Percentiles rank a stretch among this genome's conserved stretches.
phyloP scores from a whole-genome alignment of 1,140 invertebrate species.

The Caenorhabditis tropicalis region DNA sequence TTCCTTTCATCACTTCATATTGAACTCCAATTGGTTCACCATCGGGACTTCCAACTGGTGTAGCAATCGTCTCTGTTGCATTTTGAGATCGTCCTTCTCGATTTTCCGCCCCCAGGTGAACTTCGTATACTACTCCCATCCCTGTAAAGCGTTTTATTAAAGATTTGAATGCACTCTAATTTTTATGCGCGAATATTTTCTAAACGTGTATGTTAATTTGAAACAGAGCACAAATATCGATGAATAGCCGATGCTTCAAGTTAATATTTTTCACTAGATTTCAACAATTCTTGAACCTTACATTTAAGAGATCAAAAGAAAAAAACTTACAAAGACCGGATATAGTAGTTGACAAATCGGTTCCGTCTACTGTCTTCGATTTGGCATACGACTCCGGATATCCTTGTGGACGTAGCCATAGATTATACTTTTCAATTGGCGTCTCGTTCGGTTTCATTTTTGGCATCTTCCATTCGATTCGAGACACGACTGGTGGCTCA shows the following conservation, averaged over 20 bases:
- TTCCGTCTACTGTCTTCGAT: slow-evolving; percentile 62
- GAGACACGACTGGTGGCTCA: slow-evolving; percentile 62
- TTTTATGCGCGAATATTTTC: too few relatives aligned
- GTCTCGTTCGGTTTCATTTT: slow-evolving; percentile 46
- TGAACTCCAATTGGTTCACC: slow-evolving; percentile 75
- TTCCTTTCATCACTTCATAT: slow-evolving; percentile 68
- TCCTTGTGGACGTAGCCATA: slow-evolving; percentile 66
- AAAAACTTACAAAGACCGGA: slow-evolving; percentile 63
- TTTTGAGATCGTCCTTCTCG: slow-evolving; percentile 63
- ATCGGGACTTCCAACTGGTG: slow-evolving; percentile 72
- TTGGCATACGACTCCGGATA: neutral
- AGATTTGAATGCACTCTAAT: neutral
- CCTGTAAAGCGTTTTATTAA: slow-evolving; percentile 56
- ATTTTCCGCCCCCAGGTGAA: slow-evolving; percentile 62
- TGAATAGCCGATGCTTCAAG: too few relatives aligned
- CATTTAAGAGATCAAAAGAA: slow-evolving; percentile 10
- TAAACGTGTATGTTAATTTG: too few relatives aligned
- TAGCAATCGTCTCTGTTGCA: slow-evolving; percentile 66
- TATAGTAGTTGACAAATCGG: slow-evolving; percentile 57
- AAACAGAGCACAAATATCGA: too few relatives aligned
- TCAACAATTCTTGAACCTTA: too few relatives aligned
- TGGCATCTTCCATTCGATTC: slow-evolving; percentile 67
- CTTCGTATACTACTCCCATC: slow-evolving; percentile 68
- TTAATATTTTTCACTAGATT: too few relatives aligned
- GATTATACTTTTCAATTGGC: slow-evolving; percentile 59